Base-by-base conservation (phyloP, 2,797 vertebrate species). In the Argentina silus region DNA sequence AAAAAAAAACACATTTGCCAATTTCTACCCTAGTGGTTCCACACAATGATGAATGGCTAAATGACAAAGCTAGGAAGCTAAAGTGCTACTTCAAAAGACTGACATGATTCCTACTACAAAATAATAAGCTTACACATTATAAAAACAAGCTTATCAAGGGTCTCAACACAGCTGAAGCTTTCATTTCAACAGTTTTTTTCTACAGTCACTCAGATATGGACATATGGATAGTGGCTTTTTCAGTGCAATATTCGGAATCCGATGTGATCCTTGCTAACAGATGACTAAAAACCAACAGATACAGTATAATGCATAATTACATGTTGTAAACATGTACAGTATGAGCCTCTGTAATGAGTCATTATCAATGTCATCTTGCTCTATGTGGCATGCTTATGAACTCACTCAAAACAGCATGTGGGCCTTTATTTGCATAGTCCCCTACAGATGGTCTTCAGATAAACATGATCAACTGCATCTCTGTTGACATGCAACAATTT, bases 11-110 rank as follows among this genome's bases (percentile, higher is more conserved):
- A 14, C 11, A 48, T 21, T 23, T 63, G 36, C 5, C 42, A 6
- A 7, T 63, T 8, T 43, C 42, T 44, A 42, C n/a, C 14, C n/a
- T 63, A n/a, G 61, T 15, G 60, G 7, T 42, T 27, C 36, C 15
- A 62, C 60, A 62, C 21, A 19, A 27, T 23, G 56, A 27, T 62
- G 11, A 47, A 65, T n/a, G 9, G 19, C 44, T 21, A 66, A 21
- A 66, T 8, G 44, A 66, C 6, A 2, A 50, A 19, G 45, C 63
- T 48, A 44, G 42, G 50, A 63, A 43, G 17, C 84, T 84, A 90
- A 93, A 90, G 87, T 91, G 90, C 90, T 90, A 89, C 75, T 78
- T 74, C n/a, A 72, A 71, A 57, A 42, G 64, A 51, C 11, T 21
- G 66, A 69, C 75, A 60, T 61, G 2, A 68, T 23, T 50, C 23